Percentiles rank a stretch among this genome's conserved stretches.
Conservation (phyloP, 1,140 invertebrate species). For the Brachionus paranguensis region DNA sequence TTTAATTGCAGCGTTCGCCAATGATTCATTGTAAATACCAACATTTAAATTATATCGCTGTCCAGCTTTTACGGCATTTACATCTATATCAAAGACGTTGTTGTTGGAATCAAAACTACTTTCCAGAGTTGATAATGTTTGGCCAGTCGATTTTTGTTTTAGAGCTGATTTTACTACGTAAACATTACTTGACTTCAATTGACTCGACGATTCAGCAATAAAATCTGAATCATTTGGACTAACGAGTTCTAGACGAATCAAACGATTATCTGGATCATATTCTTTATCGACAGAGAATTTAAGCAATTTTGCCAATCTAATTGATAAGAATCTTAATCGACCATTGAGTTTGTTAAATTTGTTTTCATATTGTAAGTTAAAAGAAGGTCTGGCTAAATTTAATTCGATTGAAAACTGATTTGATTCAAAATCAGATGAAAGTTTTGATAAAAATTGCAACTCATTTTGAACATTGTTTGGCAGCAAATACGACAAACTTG, state of each 20-base stretch:
- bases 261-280: slow-evolving; percentile 30
- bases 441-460: neutral
- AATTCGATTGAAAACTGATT: slow-evolving; percentile 1
- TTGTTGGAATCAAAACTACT: slow-evolving; percentile 20
- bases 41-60: neutral
- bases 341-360: slow-evolving; percentile 33
- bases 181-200: neutral
- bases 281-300: slow-evolving; percentile 39
- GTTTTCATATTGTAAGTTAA: slow-evolving; percentile 28
- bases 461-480: slow-evolving; percentile 24
- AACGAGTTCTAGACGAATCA: neutral
- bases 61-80: neutral
- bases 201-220: neutral
- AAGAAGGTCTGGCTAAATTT: neutral
- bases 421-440: neutral
- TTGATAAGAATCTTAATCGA: neutral
- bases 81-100: neutral
- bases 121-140: neutral
- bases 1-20: neutral
- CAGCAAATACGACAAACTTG: neutral
- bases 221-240: slow-evolving; percentile 18
- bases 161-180: neutral
- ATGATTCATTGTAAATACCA: slow-evolving; percentile 1
- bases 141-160: neutral
- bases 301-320: neutral